Base-by-base conservation (phyloP, 2,113 vertebrate genomes). In the Mesoclemmys tuberculata region DNA sequence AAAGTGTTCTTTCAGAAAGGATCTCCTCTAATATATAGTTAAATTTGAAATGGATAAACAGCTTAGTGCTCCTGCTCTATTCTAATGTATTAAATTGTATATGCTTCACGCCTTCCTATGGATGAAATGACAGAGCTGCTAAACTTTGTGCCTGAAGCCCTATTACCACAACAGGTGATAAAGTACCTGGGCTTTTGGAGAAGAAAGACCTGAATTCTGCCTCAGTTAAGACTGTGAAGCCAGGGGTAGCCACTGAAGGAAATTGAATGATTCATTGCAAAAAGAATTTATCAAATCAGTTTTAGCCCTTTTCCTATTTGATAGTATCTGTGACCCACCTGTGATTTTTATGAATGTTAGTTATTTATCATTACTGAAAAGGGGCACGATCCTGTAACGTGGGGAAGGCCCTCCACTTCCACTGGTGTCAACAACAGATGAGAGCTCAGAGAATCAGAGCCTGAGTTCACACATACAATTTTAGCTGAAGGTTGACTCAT, bases 151-250 rank as follows among this genome's bases (percentile, higher is more conserved):
- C 90, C 84, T 86, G 58, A 82, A 90, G 68, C 90, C 88, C 68
- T 89, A 19, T 94, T 92, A 87, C 79, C 90, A 88, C 49, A 95
- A 83, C 89, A 93, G 79, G 86, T 93, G 46, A 44, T 93, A 35
- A 21, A 58, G 21, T 83, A 92, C 6, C 35, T 95, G 41, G 84
- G 35, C 58, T 68, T 84, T 86, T 89, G 21, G 41, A 41, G n/a
- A 74, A 91, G 55, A 87, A 93, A 82, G 51, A 46, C 75, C 54
- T 87, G 52, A 92, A 35, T 52, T 92, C 48, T 95, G 87, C 90
- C 85, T 90, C 92, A 48, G 38, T 92, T 97, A 77, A 90, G 82
- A 93, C 51, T 93, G 55, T 80, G 71, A 96, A 93, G 93, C 91
- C 96, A 93, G 93, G 93, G 92, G 82, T 38, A 93, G 48, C 82